Evolutionary conservation across 2,797 vertebrate species (phyloP).

Genomic region (Phrynocephalus guinanensis): DNA sequence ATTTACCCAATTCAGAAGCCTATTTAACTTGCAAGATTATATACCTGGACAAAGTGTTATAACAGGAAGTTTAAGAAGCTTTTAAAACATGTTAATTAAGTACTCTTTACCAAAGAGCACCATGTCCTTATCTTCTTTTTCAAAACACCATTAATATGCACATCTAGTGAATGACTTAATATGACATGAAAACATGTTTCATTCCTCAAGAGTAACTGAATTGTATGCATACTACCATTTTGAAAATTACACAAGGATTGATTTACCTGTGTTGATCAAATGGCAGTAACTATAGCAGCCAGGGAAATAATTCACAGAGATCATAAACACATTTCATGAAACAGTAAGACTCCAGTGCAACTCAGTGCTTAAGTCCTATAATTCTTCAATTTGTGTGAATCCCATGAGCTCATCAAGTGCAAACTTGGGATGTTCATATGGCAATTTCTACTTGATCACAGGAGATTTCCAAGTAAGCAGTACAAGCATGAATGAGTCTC

Average conservation of each 20-base stretch:
- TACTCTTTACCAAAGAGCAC: too few species aligned
- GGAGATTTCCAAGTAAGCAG: slow-evolving; percentile 75
- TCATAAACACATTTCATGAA: neutral
- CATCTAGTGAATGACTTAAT: too few species aligned
- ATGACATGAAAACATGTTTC: too few species aligned
- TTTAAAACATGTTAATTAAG: neutral
- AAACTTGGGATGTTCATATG: slow-evolving; percentile 71
- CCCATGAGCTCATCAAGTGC: slow-evolving; percentile 23
- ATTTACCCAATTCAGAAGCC: neutral
- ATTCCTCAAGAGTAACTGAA: neutral
- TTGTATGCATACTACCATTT: neutral
- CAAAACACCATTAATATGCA: too few species aligned
- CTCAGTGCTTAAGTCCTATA: neutral
- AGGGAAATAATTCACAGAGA: too few species aligned
- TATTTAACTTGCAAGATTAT: neutral
- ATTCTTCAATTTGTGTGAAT: neutral
- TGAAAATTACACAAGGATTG: neutral
- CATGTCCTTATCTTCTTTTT: too few species aligned
- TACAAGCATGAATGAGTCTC: slow-evolving; percentile 76
- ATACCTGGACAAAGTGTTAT: neutral
- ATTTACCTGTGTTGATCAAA: too few species aligned
- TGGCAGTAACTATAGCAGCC: too few species aligned
- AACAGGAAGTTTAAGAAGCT: neutral
- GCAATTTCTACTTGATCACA: slow-evolving; percentile 73
- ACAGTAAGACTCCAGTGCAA: neutral